phyloP scores from a whole-genome alignment of 2,797 vertebrate genomes.

The Valencia hispanica region DNA sequence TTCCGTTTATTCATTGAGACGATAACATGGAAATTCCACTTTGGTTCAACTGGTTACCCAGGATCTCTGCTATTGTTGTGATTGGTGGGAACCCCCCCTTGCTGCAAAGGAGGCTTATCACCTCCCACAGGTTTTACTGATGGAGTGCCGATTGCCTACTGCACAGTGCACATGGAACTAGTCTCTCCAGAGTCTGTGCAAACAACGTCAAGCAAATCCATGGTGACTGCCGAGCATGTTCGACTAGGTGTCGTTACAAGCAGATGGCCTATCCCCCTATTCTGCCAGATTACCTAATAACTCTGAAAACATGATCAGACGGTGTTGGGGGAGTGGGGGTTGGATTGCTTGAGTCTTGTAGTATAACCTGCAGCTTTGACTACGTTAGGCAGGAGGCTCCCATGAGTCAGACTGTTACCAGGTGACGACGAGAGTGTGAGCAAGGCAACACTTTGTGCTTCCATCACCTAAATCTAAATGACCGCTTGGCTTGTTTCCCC shows the following conservation, averaged over 20 bases:
- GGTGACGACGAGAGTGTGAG: slow-evolving; percentile 55
- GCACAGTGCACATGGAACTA: slow-evolving; percentile 39
- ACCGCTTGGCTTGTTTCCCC: slow-evolving; percentile 70
- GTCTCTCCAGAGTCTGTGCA: slow-evolving; percentile 43
- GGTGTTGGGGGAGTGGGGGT: slow-evolving; percentile 3
- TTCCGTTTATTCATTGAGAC: slow-evolving; percentile 12
- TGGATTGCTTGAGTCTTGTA: slow-evolving; percentile 64
- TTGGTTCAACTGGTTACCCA: slow-evolving; percentile 29
- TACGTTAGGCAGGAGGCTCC: slow-evolving; percentile 57
- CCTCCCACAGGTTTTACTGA: slow-evolving; percentile 54
- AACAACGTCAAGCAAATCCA: slow-evolving; percentile 64
- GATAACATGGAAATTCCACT: slow-evolving; percentile 34
- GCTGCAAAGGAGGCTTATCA: slow-evolving; percentile 62
- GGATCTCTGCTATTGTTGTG: slow-evolving; percentile 44
- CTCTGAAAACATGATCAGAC: slow-evolving; percentile 57
- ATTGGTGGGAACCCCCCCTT: slow-evolving; percentile 45
- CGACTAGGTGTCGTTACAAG: slow-evolving; percentile 46
- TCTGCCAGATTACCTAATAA: slow-evolving; percentile 68
- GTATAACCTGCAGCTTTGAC: slow-evolving; percentile 62
- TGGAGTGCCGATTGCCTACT: slow-evolving; percentile 47
- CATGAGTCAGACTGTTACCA: slow-evolving; percentile 69
- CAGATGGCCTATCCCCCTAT: slow-evolving; percentile 52
- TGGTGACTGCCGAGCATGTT: slow-evolving; percentile 31
- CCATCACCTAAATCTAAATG: slow-evolving; percentile 57
- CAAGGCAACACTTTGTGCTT: slow-evolving; percentile 32